Base-by-base conservation (phyloP, 1,140 invertebrate species). In the Sipha flava region DNA sequence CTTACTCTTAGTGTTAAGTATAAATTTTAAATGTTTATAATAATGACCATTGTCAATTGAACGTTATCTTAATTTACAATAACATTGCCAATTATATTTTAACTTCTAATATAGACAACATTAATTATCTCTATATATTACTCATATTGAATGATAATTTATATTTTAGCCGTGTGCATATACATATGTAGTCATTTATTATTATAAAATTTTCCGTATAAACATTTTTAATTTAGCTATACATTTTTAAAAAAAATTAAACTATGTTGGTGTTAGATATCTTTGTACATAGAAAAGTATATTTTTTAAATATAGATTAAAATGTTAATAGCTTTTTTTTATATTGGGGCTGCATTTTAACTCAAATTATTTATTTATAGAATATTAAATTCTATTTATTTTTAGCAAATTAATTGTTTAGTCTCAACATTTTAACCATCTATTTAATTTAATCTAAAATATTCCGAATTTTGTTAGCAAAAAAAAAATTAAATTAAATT, bases 261-360 rank as follows among this genome's bases (percentile, higher is more conserved):
- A 43, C 21, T 70, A 29, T 70, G 45, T 70, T 47, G 40, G 16
- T 70, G 66, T 47, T 70, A 47, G 66, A 29, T 45, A 31, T 29
- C 43, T 70, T 70, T 70, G 40, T 70, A 70, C 5, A 70, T 68
- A 45, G 31, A 45, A 68, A 68, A 70, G 9, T 70, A 70, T 70
- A 45, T 70, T 70, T 70, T 70, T 70, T 45, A 47, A 70, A 70
- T 12, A 66, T 66, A 66, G 12, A 23, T 45, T 47, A 29, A 47
- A 68, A 70, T 70, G 14, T 47, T 16, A 70, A 70, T 29, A 47
- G 23, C 21, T 70, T 47, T 70, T 70, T 47, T 70, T 45, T 23
- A 31, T 66, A 66, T 23, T 66, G 21, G 26, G 23, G 40, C 40
- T 66, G 18, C n/a, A 2, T 23, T 66, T 23, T 23, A 23, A 66